Evolutionary conservation across 2,797 vertebrate genomes (phyloP).

Genomic region (Sebastes cheni): DNA sequence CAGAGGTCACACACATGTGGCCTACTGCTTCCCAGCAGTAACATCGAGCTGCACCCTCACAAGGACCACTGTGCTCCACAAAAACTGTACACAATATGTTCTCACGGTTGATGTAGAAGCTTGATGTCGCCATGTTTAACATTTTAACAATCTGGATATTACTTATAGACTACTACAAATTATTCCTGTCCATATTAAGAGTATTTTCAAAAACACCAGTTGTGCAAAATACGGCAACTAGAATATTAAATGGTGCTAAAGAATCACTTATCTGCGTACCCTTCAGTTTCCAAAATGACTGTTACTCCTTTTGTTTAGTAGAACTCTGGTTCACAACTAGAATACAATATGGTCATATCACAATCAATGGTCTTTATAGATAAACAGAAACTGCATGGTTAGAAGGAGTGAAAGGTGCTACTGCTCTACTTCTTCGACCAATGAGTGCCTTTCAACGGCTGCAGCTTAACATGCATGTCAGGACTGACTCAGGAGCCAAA

Average conservation of each 20-base stretch:
- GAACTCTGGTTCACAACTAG: neutral
- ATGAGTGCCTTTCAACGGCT: neutral
- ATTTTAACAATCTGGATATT: neutral
- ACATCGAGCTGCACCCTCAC: neutral
- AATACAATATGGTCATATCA: neutral
- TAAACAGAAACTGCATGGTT: neutral
- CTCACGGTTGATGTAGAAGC: neutral
- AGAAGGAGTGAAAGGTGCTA: neutral
- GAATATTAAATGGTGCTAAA: neutral
- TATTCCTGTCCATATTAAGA: neutral
- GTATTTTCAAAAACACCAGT: neutral
- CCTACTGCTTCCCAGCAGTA: neutral
- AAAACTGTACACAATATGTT: neutral
- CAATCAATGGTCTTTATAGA: neutral
- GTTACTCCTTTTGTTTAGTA: neutral
- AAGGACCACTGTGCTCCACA: neutral
- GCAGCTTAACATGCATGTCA: slow-evolving; percentile 37
- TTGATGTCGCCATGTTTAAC: neutral
- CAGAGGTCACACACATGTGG: neutral
- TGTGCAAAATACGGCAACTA: neutral
- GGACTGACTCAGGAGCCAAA: slow-evolving; percentile 32
- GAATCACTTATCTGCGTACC: neutral
- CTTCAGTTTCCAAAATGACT: neutral
- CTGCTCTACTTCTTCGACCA: neutral
- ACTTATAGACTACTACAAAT: neutral